Percentiles rank a stretch among this genome's conserved stretches.
Evolutionary conservation across 2,113 vertebrate genomes (phyloP).

Genomic region (Fulica atra): DNA sequence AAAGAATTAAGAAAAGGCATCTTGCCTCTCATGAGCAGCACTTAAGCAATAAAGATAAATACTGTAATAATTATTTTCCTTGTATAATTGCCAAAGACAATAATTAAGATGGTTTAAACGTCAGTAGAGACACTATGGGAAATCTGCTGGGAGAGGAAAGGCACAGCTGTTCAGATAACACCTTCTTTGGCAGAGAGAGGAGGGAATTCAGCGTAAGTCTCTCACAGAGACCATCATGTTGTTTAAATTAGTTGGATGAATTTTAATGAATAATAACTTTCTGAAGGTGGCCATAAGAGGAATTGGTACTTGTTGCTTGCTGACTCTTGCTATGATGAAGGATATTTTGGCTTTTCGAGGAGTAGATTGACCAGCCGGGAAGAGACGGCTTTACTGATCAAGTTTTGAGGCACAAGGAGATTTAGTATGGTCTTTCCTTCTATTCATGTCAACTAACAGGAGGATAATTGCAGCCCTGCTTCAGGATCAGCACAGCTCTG

Average conservation of each 20-base stretch:
- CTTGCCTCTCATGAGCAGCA: not conserved
- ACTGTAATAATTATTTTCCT: slow-evolving; percentile 32
- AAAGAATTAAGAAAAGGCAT: not conserved
- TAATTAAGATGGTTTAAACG: not conserved
- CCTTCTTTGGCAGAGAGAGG: not conserved
- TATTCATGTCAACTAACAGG: not conserved
- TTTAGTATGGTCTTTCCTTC: not conserved
- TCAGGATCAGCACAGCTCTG: not conserved
- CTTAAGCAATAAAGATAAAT: slow-evolving; percentile 29
- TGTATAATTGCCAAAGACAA: not conserved
- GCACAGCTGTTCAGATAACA: not conserved
- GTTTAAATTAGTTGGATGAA: not conserved
- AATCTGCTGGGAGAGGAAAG: not conserved
- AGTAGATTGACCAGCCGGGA: not conserved
- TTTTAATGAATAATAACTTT: not conserved
- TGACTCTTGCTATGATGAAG: not conserved
- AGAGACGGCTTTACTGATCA: not conserved
- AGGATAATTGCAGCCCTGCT: not conserved
- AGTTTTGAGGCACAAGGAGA: not conserved
- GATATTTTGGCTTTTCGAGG: not conserved
- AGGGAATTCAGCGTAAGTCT: not conserved
- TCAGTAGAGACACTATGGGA: not conserved
- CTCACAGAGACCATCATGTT: not conserved
- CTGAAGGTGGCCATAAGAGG: not conserved
- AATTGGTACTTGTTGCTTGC: not conserved